Evolutionary conservation across 2,888 invertebrate species (phyloP).

Genomic region (Campaea margaritaria): DNA sequence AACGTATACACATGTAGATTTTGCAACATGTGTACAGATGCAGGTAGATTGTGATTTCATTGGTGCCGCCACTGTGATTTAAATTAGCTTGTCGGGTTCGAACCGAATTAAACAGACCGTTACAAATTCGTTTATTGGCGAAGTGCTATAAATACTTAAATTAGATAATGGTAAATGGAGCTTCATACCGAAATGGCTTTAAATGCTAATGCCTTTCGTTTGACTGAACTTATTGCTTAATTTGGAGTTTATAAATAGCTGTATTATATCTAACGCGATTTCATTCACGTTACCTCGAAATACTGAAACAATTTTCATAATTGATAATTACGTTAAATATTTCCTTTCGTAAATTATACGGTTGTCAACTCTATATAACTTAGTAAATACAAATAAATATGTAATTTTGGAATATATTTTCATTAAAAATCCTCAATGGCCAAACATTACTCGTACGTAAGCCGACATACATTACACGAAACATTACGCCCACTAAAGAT

Average conservation of each 20-base stretch:
- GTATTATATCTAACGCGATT: slow-evolving; percentile 5
- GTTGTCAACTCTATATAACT: no score
- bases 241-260: slow-evolving; percentile 30
- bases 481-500: slow-evolving; percentile 48
- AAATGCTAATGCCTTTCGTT: slow-evolving; percentile 50
- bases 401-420: neutral
- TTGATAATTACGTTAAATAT: neutral
- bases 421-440: neutral
- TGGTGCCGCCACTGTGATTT: slow-evolving; percentile 64
- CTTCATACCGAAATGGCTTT: slow-evolving; percentile 50
- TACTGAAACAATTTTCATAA: neutral
- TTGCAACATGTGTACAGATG: slow-evolving; percentile 71
- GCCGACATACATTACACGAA: slow-evolving; percentile 35
- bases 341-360: no score
- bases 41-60: slow-evolving; percentile 69
- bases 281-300: slow-evolving; percentile 7
- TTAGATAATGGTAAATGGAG: slow-evolving; percentile 59
- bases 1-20: slow-evolving; percentile 66
- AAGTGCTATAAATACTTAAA: slow-evolving; percentile 67
- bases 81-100: slow-evolving; percentile 67
- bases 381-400: no score
- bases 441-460: slow-evolving; percentile 12
- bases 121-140: slow-evolving; percentile 68
- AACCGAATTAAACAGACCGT: slow-evolving; percentile 75
- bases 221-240: slow-evolving; percentile 35